A percentile compares a stretch with the other conserved stretches of the same genome.
These are phyloP conservation scores for Aphelenchoides besseyi DNA, from an alignment of 1,140 invertebrate genomes.

Conservation along the genomic window DNA sequence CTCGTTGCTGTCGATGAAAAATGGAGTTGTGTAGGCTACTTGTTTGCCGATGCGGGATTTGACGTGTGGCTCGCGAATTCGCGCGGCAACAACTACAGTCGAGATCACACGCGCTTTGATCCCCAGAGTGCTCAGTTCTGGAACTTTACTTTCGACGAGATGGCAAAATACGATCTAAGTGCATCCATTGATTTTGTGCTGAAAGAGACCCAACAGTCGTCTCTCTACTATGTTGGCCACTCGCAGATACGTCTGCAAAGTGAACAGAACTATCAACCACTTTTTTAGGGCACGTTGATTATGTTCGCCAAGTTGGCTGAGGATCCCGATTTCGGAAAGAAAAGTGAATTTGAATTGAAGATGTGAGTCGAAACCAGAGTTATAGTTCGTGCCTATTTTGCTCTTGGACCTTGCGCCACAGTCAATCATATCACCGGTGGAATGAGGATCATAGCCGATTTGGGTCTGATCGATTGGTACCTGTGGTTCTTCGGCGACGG, in stretches of 20 bases:
- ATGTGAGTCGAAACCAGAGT: neutral
- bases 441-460: neutral
- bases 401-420: conserved; percentile 41
- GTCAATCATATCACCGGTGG: conserved; percentile 25
- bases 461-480: neutral
- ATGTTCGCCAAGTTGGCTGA: conserved; percentile 62
- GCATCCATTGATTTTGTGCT: conserved; percentile 71
- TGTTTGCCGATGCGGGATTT: conserved; percentile 70
- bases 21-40: neutral
- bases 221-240: conserved; percentile 64
- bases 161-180: conserved; percentile 72
- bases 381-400: conserved; percentile 32
- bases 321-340: conserved; percentile 24
- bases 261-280: neutral
- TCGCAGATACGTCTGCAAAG: conserved; percentile 62
- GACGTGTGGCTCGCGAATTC: conserved; percentile 74
- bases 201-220: conserved; percentile 58
- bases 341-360: conserved; percentile 10
- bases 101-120: conserved; percentile 63
- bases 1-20: neutral
- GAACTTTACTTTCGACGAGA: conserved; percentile 71
- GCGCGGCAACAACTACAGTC: conserved; percentile 70
- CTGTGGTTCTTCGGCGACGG: neutral
- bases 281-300: conserved; percentile 63
- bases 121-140: conserved; percentile 57